Base-by-base conservation (phyloP, 1,140 invertebrate genomes). In the Papilio aristodemus region DNA sequence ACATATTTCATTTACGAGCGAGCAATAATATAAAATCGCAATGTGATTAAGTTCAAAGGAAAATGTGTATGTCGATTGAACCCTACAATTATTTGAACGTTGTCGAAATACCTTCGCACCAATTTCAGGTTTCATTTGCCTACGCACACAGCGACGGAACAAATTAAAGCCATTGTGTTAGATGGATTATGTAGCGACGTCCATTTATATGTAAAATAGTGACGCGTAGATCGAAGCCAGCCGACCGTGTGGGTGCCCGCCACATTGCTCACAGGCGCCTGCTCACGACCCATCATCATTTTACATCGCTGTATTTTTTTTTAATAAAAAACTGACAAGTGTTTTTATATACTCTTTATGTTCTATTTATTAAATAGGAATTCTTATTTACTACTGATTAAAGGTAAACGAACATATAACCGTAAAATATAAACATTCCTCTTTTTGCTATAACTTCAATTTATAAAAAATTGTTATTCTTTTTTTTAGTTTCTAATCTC, bases 151-250 rank as follows among this genome's bases (percentile, higher is more conserved):
- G 69, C 68, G 71, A 74, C 67, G 74, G 74, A 73, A 81, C 83
- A 84, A 90, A 90, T 89, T 86, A 88, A 87, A 82, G 81, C 83
- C 80, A 85, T 87, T 89, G 87, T 87, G 83, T 87, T 84, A 85
- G 84, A 85, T 74, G 82, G 86, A 88, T 89, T 89, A 88, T 81
- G 81, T 82, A 82, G 83, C 84, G 79, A 72, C 79, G 82, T 86
- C 85, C 87, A 91, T 91, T 91, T 89, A 87, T 89, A 91, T 90
- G 88, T 88, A 89, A 90, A 90, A 91, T 89, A 87, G 86, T 86
- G 85, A 86, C 81, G 85, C 79, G 84, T 79, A 72, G 78, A 83
- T 85, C 79, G 81, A 76, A 85, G 77, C 72, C 84, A 81, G 78
- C 77, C 76, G 81, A 60, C 69, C 84, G 73, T 77, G 78, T 71